A percentile compares a stretch with the other conserved stretches of the same genome.
These are phyloP conservation scores for Onthophagus sagittarius DNA, from an alignment of 2,888 invertebrate species.

Conservation along the genomic window DNA sequence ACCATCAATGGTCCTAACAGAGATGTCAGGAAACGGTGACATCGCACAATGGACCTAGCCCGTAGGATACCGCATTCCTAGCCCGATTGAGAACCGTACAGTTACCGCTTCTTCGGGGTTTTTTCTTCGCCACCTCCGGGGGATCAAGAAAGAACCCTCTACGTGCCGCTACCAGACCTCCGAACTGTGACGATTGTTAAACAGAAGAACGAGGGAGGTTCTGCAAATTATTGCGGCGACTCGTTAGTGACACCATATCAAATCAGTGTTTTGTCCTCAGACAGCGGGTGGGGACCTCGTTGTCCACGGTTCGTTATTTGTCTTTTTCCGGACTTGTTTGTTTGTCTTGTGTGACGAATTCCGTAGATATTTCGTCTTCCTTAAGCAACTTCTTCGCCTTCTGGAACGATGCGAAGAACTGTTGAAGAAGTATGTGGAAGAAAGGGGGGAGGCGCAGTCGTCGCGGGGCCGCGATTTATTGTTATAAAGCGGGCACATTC, in stretches of 20 bases:
- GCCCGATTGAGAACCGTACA: not conserved
- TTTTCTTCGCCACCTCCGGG: not conserved
- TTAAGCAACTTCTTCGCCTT: slow-evolving; percentile 18
- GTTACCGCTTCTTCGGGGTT: not conserved
- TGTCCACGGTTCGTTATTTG: not conserved
- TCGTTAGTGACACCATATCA: not conserved
- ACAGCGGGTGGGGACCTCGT: not conserved
- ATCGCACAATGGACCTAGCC: not conserved
- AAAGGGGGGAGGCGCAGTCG: slow-evolving; percentile 4
- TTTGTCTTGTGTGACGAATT: slow-evolving; percentile 39
- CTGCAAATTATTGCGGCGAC: not conserved
- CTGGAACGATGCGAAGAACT: not conserved
- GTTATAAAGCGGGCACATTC: slow-evolving; percentile 47
- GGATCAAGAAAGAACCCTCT: not conserved
- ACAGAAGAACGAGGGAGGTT: not conserved
- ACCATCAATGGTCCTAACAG: not conserved
- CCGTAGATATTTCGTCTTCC: slow-evolving; percentile 1
- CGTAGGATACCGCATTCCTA: not conserved
- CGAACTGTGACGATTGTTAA: not conserved
- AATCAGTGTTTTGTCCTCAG: not conserved
- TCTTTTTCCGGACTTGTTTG: not conserved
- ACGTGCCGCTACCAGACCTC: not conserved
- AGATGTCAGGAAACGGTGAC: not conserved
- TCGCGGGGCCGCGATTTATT: slow-evolving; percentile 34
- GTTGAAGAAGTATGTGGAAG: slow-evolving; percentile 16